Evolutionary conservation across 2,113 vertebrate species (phyloP), one percentile per base, ranked within the genome.

Genomic region (Gallinago jamesoni): DNA sequence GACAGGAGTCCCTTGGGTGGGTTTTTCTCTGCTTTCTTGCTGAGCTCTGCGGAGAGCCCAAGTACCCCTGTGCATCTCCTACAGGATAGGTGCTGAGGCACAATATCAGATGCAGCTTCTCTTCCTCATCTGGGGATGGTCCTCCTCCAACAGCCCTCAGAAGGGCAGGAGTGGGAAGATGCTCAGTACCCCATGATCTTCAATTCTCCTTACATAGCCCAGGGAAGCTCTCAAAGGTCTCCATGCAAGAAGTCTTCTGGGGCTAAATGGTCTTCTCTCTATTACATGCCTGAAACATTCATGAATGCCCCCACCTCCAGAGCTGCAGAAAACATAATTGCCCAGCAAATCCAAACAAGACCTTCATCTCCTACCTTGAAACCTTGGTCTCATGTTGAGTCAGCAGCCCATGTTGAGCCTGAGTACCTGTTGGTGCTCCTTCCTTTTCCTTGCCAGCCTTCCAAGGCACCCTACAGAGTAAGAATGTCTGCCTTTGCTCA

Each of bases 101-200:
- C 37, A 78, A 30, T 0, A 0, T 66, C 73, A 87, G 35, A 28
- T 0, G 0, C 21, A 81, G 33, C 10, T 89, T 33, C 48, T 74
- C 31, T 52, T 60, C 24, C 9, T 93, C 28, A 31, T 76, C 41
- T 43, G 28, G 39, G 18, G 10, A 35, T 22, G 14, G 5, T 81
- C 27, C 25, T 93, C 20, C 56, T 78, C 30, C n/a, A 75, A 37
- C 0, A 2, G 41, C 25, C 56, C n/a, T 81, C 39, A 77, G 12
- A 35, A 73, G 45, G 41, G 9, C 57, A 22, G 8, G 28, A 83
- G n/a, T 27, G 45, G 59, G 52, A 87, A 79, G 55, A 43, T 0
- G 0, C 25, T 48, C 10, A 31, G 31, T 14, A 30, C 16, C 7
- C 47, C 7, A 9, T 37, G 30, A 47, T 47, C 50, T 70, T 45